A percentile compares a stretch with the other conserved stretches of the same genome.
Evolutionary conservation across 2,888 invertebrate species (phyloP).

Genomic region (Pherbina coryleti): DNA sequence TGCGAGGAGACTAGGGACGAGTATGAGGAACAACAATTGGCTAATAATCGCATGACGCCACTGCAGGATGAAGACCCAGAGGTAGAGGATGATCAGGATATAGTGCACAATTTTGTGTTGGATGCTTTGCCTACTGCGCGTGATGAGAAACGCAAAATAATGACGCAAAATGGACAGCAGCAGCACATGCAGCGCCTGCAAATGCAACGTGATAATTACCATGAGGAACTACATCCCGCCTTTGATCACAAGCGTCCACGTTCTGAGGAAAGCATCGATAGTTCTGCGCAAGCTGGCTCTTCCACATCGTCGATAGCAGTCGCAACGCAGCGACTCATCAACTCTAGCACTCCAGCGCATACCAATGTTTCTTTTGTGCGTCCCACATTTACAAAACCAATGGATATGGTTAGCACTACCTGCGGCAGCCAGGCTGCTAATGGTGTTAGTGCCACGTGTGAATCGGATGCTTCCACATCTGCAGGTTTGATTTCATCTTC

Average conservation of each 20-base stretch:
- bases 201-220: conserved; percentile 49
- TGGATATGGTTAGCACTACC: conserved; percentile 61
- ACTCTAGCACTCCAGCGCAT: conserved; percentile 41
- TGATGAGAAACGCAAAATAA: conserved; percentile 17
- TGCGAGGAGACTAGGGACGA: conserved; percentile 61
- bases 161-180: conserved; percentile 45
- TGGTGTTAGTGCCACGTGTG: conserved; percentile 4
- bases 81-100: conserved; percentile 54
- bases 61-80: conserved; percentile 55
- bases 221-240: conserved; percentile 54
- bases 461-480: conserved; percentile 44
- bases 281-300: conserved; percentile 46
- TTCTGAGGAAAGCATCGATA: conserved; percentile 53
- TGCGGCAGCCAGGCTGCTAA: conserved; percentile 46
- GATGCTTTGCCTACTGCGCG: conserved; percentile 37
- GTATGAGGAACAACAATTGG: conserved; percentile 48
- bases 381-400: conserved; percentile 61
- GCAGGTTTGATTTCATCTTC: conserved; percentile 37
- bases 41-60: conserved; percentile 39
- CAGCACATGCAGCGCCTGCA: conserved; percentile 57
- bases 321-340: conserved; percentile 34
- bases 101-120: conserved; percentile 54
- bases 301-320: conserved; percentile 32
- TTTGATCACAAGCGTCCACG: conserved; percentile 53
- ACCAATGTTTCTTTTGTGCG: conserved; percentile 63